Base-by-base conservation (phyloP, 2,888 invertebrate species). In the Drosophila demipolita region DNA sequence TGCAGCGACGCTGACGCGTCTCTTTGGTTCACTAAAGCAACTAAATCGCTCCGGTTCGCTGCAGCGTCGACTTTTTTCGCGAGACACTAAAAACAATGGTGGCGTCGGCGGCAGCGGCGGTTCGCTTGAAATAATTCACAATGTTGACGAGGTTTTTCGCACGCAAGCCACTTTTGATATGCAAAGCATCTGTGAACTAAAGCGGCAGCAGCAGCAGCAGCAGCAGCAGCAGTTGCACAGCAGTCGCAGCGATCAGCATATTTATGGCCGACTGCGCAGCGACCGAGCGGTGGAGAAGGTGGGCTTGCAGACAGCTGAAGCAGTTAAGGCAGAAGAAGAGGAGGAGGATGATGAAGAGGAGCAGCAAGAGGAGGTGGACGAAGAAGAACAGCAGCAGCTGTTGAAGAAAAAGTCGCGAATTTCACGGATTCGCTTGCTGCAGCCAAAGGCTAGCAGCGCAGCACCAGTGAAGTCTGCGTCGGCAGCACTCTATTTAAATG, bases 111-210 rank as follows among this genome's bases (percentile, higher is more conserved):
- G 29, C 49, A 62, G 62, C 3, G 70, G 78, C 1, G 82, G 85
- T 17, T 88, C 89, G 1, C 73, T 92, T 53, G 90, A 92, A 65
- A 93, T 93, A 33, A 87, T 93, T 29, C 93, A 93, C 77, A 92
- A 93, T 75, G 92, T 93, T 48, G 92, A 91, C 45, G 92, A 91
- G 62, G 92, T 92, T 1, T 93, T 92, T 60, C 90, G 89, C 66
- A 93, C 93, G 42, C 92, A 92, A 64, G 90, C 91, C 53, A 91
- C 92, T 6, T 93, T 93, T 54, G 93, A 93, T 85, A 86, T 93
- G 70, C 89, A 89, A 70, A 86, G 86, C 38, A 93, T 93, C 53
- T 92, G 91, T 70, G 90, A 92, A 66, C 76, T 92, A 20, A 93
- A 93, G 75, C 85, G 85, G 17, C 75, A 85, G 48, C 42, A 20